Percentiles rank a stretch among this genome's conserved stretches.
Conservation (phyloP, 1,140 invertebrate genomes). For the Gryllus bimaculatus region DNA sequence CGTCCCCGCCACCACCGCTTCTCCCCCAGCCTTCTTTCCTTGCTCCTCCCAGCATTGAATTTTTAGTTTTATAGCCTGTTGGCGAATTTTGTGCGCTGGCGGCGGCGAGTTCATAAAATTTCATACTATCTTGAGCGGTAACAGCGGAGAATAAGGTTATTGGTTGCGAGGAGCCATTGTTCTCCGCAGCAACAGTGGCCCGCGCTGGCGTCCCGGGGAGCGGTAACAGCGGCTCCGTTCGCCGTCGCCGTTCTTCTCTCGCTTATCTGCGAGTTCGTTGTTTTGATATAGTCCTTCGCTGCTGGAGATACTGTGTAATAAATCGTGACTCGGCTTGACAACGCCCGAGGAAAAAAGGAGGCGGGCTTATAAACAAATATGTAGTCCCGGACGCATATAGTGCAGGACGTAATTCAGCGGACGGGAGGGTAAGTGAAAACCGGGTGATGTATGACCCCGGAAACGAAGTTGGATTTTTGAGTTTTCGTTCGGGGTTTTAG, state of each 20-base stretch:
- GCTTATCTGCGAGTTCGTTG: not conserved
- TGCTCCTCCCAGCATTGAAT: slow-evolving; percentile 10
- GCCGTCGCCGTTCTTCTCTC: not conserved
- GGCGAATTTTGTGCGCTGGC: slow-evolving; percentile 11
- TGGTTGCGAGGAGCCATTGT: slow-evolving; percentile 12
- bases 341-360: not conserved
- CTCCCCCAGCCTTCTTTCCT: not conserved
- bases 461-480: too few species aligned
- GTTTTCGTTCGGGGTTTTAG: too few species aligned
- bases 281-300: not conserved
- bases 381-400: not conserved
- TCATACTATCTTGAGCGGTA: slow-evolving; percentile 14
- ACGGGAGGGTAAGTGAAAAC: not conserved
- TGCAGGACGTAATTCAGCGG: not conserved
- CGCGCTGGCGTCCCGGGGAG: too few species aligned
- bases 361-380: not conserved
- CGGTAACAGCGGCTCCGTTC: not conserved
- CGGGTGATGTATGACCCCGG: not conserved
- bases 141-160: slow-evolving; percentile 12
- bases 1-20: not conserved
- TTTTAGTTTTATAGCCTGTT: slow-evolving; percentile 18
- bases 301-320: not conserved
- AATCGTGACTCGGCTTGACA: not conserved
- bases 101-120: slow-evolving; percentile 15
- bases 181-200: not conserved